Percentiles rank a stretch among this genome's conserved stretches.
Evolutionary conservation across 2,113 vertebrate species (phyloP).

Genomic region (Rhynchopsitta pachyrhyncha): DNA sequence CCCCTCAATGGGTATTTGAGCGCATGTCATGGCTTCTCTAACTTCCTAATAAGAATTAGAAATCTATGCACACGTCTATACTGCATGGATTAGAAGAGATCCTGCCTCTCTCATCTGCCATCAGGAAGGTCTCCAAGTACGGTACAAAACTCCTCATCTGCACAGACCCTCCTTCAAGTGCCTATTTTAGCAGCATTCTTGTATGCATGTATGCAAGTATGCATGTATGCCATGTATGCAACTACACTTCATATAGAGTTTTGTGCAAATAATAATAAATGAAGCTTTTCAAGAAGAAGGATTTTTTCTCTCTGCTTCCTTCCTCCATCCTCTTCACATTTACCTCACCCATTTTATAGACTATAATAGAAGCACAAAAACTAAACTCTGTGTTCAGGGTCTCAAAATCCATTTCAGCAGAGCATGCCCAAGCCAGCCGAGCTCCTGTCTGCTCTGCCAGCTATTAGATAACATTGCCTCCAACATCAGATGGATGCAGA

Average conservation of each 20-base stretch:
- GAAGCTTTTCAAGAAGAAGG: background rate
- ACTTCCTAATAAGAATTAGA: background rate
- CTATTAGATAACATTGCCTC: background rate
- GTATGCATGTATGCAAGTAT: background rate
- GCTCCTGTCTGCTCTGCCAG: background rate
- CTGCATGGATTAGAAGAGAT: background rate
- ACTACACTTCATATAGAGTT: background rate
- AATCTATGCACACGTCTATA: background rate
- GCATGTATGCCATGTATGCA: background rate
- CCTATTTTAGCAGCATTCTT: background rate
- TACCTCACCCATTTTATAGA: background rate
- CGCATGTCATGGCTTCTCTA: background rate
- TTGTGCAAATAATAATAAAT: background rate
- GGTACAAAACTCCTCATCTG: background rate
- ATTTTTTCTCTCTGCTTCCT: background rate
- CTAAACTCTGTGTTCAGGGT: background rate
- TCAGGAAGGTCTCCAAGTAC: background rate
- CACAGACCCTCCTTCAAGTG: background rate
- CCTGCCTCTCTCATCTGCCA: background rate
- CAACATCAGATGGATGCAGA: background rate
- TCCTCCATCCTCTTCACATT: background rate
- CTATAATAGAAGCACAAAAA: background rate
- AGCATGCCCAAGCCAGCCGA: background rate
- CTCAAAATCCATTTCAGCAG: constrained; percentile 13
- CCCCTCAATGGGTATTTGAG: background rate